These are phyloP conservation scores for Thalassoma bifasciatum DNA, from an alignment of 2,113 vertebrate species.

Conservation along the genomic window DNA sequence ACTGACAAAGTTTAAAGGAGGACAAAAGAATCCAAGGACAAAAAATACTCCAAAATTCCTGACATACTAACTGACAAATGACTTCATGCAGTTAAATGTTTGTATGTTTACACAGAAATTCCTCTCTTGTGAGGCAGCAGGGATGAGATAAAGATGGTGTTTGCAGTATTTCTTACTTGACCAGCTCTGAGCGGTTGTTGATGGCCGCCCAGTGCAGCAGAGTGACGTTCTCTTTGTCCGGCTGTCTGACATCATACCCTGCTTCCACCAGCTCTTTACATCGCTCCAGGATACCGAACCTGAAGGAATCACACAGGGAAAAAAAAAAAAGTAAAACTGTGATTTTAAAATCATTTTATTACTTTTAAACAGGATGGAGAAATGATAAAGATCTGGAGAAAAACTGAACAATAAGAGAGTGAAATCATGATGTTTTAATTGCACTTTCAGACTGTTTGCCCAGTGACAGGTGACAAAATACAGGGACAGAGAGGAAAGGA, in stretches of 20 bases:
- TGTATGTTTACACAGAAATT: neutral
- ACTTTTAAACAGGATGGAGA: no score
- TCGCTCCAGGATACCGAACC: conserved; percentile 92
- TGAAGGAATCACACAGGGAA: conserved; percentile 54
- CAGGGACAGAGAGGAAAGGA: neutral
- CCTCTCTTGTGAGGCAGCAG: neutral
- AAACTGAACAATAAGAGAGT: no score
- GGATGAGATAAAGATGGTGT: neutral
- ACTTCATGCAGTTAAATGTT: neutral
- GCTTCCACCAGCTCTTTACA: conserved; percentile 96
- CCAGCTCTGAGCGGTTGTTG: conserved; percentile 94
- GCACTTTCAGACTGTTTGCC: no score
- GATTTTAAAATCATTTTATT: no score
- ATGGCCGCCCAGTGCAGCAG: conserved; percentile 98
- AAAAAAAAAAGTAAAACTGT: no score
- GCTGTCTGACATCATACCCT: conserved; percentile 92
- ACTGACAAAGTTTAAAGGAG: no score
- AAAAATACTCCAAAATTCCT: neutral
- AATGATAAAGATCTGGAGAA: no score
- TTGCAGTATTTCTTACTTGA: conserved; percentile 87
- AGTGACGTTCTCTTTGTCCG: conserved; percentile 96
- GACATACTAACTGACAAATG: neutral
- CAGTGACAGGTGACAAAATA: no score
- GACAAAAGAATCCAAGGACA: no score
- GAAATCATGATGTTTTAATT: no score